A percentile compares a stretch with the other conserved stretches of the same genome.
phyloP scores from a whole-genome alignment of 2,888 invertebrate species.

The Podabrus alpinus region DNA sequence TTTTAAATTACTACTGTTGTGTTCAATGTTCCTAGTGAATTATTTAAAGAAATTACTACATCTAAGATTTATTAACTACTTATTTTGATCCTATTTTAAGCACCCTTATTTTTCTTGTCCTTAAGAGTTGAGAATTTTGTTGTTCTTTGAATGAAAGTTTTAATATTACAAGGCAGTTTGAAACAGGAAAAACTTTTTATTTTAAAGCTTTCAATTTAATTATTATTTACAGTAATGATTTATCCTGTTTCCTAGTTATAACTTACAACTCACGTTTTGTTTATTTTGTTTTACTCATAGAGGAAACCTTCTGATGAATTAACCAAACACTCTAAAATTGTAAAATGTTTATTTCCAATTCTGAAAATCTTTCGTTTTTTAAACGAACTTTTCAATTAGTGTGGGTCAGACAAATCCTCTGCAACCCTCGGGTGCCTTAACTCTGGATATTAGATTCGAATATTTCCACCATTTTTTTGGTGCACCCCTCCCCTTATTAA shows the following conservation, averaged over 20 bases:
- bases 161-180: not conserved
- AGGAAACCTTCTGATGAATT: not conserved
- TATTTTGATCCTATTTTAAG: slow-evolving; percentile 1
- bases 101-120: not conserved
- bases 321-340: not conserved
- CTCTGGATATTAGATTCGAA: too few species aligned
- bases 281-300: not conserved
- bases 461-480: too few species aligned
- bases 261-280: not conserved
- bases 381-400: not conserved
- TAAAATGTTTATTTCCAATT: not conserved
- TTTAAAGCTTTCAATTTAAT: not conserved
- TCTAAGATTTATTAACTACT: slow-evolving; percentile 21
- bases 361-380: not conserved
- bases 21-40: slow-evolving; percentile 2
- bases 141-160: not conserved
- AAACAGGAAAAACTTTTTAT: not conserved
- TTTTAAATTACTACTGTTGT: slow-evolving; percentile 4
- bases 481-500: too few species aligned
- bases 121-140: not conserved
- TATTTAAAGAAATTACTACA: slow-evolving; percentile 14
- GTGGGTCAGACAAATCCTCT: not conserved
- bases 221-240: not conserved
- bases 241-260: not conserved
- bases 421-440: not conserved